Percentiles rank a stretch among this genome's conserved stretches.
Conservation (phyloP, 2,888 invertebrate species). For the Saturnia pavonia region DNA sequence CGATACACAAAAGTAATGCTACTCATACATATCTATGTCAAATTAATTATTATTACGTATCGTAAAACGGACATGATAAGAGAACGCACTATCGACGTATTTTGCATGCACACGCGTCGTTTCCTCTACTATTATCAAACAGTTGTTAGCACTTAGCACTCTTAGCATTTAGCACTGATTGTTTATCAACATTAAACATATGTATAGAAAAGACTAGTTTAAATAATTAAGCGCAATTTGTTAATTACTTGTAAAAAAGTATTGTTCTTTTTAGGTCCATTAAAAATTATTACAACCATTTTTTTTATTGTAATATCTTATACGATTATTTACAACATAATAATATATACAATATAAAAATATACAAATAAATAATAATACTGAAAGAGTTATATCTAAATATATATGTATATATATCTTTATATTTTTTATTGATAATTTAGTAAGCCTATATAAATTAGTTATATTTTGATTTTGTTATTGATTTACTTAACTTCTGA, state of each 20-base stretch:
- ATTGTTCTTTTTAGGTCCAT: background rate
- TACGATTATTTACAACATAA: too few species aligned
- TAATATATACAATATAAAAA: too few species aligned
- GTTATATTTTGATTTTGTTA: too few species aligned
- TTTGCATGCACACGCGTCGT: background rate
- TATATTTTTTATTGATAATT: too few species aligned
- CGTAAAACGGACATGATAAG: background rate
- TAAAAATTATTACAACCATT: too few species aligned
- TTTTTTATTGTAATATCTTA: too few species aligned
- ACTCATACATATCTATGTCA: background rate
- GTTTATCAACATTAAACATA: background rate
- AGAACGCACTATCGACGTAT: background rate
- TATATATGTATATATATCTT: too few species aligned
- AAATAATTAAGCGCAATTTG: background rate
- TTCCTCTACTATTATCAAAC: background rate
- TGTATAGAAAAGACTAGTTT: background rate
- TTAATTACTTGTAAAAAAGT: background rate
- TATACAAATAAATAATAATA: too few species aligned
- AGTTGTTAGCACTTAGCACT: slow-evolving; percentile 17
- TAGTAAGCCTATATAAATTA: too few species aligned
- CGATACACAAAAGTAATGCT: background rate
- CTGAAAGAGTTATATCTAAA: too few species aligned
- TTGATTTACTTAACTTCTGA: too few species aligned
- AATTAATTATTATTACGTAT: background rate
- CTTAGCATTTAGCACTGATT: slow-evolving; percentile 2